Evolutionary conservation across 2,888 invertebrate genomes (phyloP).

Genomic region (Lysandra bellargus): DNA sequence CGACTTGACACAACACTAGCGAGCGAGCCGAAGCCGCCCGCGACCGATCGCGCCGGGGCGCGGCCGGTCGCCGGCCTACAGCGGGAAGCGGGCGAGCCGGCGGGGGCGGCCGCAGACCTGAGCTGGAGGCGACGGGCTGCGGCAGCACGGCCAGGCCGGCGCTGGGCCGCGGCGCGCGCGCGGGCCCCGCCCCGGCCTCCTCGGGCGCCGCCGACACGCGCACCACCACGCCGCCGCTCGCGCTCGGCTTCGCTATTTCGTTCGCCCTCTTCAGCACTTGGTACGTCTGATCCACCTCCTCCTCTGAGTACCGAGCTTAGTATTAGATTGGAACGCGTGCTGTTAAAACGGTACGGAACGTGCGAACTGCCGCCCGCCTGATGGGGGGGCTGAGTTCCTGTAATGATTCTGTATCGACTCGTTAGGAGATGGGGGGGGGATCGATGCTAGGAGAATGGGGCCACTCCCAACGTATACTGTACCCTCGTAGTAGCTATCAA

Average conservation of each 20-base stretch:
- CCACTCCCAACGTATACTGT: conserved; percentile 71
- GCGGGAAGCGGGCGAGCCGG: conserved; percentile 68
- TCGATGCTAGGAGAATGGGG: conserved; percentile 54
- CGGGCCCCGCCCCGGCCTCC: conserved; percentile 65
- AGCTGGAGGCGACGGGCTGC: conserved; percentile 84
- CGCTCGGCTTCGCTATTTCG: conserved; percentile 86
- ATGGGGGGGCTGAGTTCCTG: conserved; percentile 37
- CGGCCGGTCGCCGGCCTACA: conserved; percentile 65
- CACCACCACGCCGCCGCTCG: conserved; percentile 74
- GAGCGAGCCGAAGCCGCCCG: conserved; percentile 62
- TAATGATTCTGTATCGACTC: conserved; percentile 38
- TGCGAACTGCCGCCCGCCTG: conserved; percentile 44
- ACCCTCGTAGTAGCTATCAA: conserved; percentile 76
- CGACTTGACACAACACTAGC: conserved; percentile 77
- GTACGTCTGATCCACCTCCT: conserved; percentile 95
- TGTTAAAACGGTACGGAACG: conserved; percentile 32
- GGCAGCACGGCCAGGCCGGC: conserved; percentile 83
- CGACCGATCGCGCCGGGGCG: conserved; percentile 41
- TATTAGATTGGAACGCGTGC: conserved; percentile 59
- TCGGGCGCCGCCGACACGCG: conserved; percentile 68
- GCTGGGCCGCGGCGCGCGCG: conserved; percentile 72
- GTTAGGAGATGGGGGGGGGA: conserved; percentile 53
- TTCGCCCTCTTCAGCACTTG: conserved; percentile 97
- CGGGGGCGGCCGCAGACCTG: conserved; percentile 82
- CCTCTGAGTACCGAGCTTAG: conserved; percentile 77